Evolutionary conservation across 1,140 invertebrate species (phyloP).

Genomic region (Aphelinus atriplicis): DNA sequence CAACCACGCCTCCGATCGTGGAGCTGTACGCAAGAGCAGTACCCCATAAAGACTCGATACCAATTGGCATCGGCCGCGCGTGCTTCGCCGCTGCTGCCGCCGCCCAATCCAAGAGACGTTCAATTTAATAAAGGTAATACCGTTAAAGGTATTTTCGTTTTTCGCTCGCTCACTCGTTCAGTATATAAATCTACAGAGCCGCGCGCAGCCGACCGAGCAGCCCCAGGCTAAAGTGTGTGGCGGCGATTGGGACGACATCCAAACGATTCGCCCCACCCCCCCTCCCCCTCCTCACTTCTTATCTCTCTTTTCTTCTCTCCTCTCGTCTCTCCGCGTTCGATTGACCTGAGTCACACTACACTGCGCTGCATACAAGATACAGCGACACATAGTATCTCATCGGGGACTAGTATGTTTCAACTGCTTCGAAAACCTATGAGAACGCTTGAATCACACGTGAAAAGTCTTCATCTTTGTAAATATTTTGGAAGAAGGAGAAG

Average conservation of each 20-base stretch:
- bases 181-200: conserved; percentile 50
- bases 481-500: background rate
- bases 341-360: too few relatives aligned
- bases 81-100: background rate
- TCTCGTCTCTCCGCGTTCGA: too few relatives aligned
- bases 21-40: background rate
- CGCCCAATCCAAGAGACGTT: conserved; percentile 51
- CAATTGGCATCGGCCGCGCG: conserved; percentile 43
- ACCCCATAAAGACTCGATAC: conserved; percentile 52
- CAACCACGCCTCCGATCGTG: conserved; percentile 51
- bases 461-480: too few relatives aligned
- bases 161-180: conserved; percentile 40
- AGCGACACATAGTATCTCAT: too few relatives aligned
- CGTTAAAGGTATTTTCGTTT: conserved; percentile 62
- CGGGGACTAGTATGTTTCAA: too few relatives aligned
- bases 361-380: too few relatives aligned
- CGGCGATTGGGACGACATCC: conserved; percentile 63
- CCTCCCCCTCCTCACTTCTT: background rate
- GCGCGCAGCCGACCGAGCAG: conserved; percentile 25
- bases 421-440: too few relatives aligned
- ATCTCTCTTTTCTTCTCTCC: too few relatives aligned
- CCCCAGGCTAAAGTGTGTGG: conserved; percentile 58
- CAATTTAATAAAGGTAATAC: conserved; percentile 68
- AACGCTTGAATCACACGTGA: too few relatives aligned
- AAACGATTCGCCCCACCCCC: conserved; percentile 55